These are phyloP conservation scores for Chionomys nivalis DNA, from an alignment of 2,113 vertebrate genomes.

Conservation along the genomic window DNA sequence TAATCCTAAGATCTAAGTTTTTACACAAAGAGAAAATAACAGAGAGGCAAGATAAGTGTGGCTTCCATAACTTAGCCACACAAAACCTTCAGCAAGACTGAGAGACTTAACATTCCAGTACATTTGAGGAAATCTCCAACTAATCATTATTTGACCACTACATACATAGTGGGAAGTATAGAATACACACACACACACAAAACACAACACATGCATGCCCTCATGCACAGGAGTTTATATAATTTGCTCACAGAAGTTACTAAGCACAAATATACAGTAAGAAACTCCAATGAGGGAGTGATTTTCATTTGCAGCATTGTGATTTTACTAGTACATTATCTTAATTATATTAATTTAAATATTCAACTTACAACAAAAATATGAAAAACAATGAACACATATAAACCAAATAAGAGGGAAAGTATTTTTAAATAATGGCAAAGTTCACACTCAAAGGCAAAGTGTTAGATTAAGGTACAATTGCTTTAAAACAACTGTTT, in stretches of 20 bases:
- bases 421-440: neutral
- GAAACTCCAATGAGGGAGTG: neutral
- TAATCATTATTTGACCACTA: neutral
- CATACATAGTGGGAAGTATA: neutral
- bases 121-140: neutral
- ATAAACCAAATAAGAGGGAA: neutral
- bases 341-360: neutral
- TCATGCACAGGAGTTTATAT: neutral
- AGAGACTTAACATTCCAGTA: neutral
- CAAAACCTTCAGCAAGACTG: neutral
- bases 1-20: neutral
- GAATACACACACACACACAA: neutral
- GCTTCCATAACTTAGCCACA: neutral
- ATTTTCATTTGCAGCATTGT: neutral
- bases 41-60: neutral
- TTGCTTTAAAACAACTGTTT: conserved; percentile 3
- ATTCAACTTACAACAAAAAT: conserved; percentile 18
- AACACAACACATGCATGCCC: neutral
- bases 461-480: neutral
- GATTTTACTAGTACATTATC: neutral
- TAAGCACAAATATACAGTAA: neutral
- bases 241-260: neutral
- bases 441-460: neutral
- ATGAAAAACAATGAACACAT: neutral
- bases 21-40: neutral